phyloP scores from a whole-genome alignment of 2,113 vertebrate species.

The Hipposideros armiger region DNA sequence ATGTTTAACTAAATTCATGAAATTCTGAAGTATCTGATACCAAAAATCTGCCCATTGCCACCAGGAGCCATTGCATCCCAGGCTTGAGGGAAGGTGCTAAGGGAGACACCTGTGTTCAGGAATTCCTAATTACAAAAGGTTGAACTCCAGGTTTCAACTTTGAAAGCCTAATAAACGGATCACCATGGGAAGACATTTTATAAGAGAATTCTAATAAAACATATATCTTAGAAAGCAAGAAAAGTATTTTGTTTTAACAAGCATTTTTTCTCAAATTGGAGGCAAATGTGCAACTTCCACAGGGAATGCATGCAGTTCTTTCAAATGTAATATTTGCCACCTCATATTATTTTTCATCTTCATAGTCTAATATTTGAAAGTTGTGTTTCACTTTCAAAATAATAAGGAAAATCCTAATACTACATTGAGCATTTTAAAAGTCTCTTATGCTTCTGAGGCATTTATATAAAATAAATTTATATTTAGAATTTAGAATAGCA shows the following conservation, averaged over 20 bases:
- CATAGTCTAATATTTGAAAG: conserved; percentile 33
- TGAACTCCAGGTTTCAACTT: not conserved
- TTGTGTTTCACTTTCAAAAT: conserved; percentile 27
- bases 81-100: not conserved
- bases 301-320: not conserved
- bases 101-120: not conserved
- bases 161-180: not conserved
- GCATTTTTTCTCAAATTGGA: not conserved
- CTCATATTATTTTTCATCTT: conserved; percentile 43
- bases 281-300: conserved; percentile 50
- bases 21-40: not conserved
- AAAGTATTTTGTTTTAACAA: not conserved
- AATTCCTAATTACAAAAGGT: not conserved
- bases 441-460: not conserved
- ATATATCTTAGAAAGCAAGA: not conserved
- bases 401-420: not conserved
- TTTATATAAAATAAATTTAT: conserved; percentile 35
- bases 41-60: not conserved
- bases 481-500: not conserved
- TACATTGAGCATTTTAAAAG: not conserved
- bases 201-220: not conserved
- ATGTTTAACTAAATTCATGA: not conserved
- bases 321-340: not conserved
- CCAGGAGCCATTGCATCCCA: not conserved
- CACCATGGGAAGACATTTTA: not conserved